Conservation (phyloP, 2,888 invertebrate genomes). For the Amblyjoppa fuscipennis region DNA sequence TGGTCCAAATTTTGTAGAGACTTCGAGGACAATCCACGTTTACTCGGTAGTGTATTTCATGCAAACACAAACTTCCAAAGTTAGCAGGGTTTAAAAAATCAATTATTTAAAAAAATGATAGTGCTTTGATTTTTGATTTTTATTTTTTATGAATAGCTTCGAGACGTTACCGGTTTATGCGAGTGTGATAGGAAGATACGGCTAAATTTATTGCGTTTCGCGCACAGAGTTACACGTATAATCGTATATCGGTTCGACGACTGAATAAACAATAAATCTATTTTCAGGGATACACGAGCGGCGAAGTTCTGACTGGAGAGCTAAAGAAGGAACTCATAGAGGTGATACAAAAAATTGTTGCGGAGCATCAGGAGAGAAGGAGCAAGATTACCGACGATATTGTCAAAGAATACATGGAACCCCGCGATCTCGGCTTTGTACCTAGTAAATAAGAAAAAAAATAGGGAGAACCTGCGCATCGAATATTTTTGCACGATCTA, state of each 20-base stretch:
- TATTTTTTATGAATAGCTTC: background rate
- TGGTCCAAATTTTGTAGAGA: too few relatives aligned
- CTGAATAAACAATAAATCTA: conserved; percentile 35
- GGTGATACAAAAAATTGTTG: conserved; percentile 91
- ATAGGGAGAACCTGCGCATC: conserved; percentile 24
- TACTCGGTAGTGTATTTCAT: too few relatives aligned
- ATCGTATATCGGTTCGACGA: background rate
- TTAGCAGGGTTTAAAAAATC: background rate
- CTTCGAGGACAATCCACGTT: too few relatives aligned
- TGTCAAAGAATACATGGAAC: conserved; percentile 93
- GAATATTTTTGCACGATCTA: conserved; percentile 62
- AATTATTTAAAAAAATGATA: background rate
- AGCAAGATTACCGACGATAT: conserved; percentile 94
- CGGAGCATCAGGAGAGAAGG: conserved; percentile 93
- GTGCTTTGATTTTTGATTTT: background rate
- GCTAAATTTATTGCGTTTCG: background rate
- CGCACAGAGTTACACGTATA: background rate
- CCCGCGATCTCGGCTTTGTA: conserved; percentile 90
- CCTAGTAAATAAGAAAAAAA: conserved; percentile 60
- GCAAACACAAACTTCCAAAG: too few relatives aligned
- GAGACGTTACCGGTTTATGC: background rate
- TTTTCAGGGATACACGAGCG: conserved; percentile 92
- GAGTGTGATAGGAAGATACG: background rate
- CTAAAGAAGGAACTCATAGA: conserved; percentile 96
- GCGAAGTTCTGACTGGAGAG: conserved; percentile 96